These are phyloP conservation scores for Merluccius polli DNA, from an alignment of 2,797 vertebrate species.

Conservation along the genomic window DNA sequence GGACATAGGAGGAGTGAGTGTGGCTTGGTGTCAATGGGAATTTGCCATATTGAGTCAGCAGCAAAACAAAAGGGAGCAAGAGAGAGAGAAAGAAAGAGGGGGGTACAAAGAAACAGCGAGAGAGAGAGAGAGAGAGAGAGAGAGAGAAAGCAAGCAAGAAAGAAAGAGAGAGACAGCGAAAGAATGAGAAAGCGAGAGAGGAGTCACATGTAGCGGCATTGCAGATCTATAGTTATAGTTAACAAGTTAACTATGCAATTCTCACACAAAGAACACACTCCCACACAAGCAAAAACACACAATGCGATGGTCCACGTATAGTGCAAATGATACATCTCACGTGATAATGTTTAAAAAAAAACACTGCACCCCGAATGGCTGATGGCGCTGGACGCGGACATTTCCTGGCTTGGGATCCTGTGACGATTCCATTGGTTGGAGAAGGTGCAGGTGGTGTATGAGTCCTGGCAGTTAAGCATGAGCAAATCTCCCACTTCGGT, in stretches of 20 bases:
- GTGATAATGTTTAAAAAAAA: background rate
- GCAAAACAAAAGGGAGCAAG: background rate
- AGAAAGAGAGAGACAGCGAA: too few relatives aligned
- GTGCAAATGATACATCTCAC: too few relatives aligned
- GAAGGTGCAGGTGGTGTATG: conserved; percentile 60
- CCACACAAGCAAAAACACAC: background rate
- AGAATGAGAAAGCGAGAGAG: background rate
- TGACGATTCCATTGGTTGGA: conserved; percentile 59
- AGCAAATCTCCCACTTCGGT: conserved; percentile 39
- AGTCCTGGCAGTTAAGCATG: conserved; percentile 40
- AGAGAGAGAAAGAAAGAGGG: background rate
- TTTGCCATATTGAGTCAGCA: conserved; percentile 23
- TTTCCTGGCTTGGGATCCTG: conserved; percentile 43
- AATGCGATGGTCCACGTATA: background rate
- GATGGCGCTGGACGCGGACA: conserved; percentile 38
- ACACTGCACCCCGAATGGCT: conserved; percentile 39
- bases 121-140: background rate
- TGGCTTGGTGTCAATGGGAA: background rate
- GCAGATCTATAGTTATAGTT: background rate
- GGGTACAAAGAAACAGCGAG: conserved; percentile 18
- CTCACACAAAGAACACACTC: background rate
- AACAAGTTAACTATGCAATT: too few relatives aligned
- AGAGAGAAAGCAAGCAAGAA: too few relatives aligned
- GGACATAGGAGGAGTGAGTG: background rate
- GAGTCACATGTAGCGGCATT: background rate